Evolutionary conservation across 1,140 invertebrate genomes (phyloP).

Genomic region (Cydia fagiglandana): DNA sequence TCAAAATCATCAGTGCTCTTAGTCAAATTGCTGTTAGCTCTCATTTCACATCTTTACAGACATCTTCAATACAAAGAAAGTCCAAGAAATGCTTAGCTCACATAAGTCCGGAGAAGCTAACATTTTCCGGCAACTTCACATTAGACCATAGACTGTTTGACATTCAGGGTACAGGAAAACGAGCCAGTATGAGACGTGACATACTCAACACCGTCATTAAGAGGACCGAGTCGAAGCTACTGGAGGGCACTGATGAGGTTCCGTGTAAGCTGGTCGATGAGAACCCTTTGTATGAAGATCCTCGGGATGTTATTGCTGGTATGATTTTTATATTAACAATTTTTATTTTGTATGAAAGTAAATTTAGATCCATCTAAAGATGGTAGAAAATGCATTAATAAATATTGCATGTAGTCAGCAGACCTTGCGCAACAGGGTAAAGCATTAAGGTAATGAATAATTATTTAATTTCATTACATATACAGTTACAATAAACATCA

Average conservation of each 20-base stretch:
- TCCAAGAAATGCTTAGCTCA: slow-evolving; percentile 43
- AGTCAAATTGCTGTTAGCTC: neutral
- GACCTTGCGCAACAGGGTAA: too few relatives aligned
- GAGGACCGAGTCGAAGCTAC: slow-evolving; percentile 55
- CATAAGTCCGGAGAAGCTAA: slow-evolving; percentile 48
- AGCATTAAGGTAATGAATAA: too few relatives aligned
- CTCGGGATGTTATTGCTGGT: slow-evolving; percentile 64
- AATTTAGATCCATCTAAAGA: too few relatives aligned
- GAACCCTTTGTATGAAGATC: slow-evolving; percentile 67
- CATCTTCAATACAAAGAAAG: slow-evolving; percentile 42
- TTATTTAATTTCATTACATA: too few relatives aligned
- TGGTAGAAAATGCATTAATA: too few relatives aligned
- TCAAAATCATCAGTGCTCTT: too few relatives aligned
- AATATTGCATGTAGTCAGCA: too few relatives aligned
- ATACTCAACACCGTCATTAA: slow-evolving; percentile 59
- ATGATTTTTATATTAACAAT: neutral
- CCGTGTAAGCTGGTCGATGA: slow-evolving; percentile 44
- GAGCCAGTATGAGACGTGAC: slow-evolving; percentile 56
- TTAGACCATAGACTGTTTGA: slow-evolving; percentile 49
- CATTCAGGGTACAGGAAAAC: slow-evolving; percentile 45
- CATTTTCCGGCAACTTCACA: slow-evolving; percentile 63
- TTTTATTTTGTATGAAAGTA: too few relatives aligned
- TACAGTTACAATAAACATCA: too few relatives aligned
- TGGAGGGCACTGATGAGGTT: slow-evolving; percentile 36
- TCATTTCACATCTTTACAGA: slow-evolving; percentile 33